Percentiles rank a stretch among this genome's conserved stretches.
Evolutionary conservation across 2,113 vertebrate genomes (phyloP).

Genomic region (Sapayoa aenigma): DNA sequence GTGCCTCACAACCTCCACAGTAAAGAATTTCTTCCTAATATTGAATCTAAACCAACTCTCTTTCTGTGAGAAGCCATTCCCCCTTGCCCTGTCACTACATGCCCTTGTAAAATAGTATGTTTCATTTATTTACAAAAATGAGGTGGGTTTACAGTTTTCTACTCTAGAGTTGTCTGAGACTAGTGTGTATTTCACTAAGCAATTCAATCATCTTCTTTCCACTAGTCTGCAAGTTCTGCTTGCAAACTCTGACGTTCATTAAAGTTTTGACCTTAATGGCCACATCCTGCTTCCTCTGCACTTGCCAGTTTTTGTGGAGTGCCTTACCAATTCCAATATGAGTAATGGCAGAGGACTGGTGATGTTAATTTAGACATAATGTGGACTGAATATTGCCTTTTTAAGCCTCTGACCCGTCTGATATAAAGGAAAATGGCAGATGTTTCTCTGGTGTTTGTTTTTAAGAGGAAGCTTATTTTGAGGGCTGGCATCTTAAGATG

Average conservation of each 20-base stretch:
- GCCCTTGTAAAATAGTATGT: background rate
- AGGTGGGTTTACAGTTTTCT: background rate
- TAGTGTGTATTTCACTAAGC: background rate
- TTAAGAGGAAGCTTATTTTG: background rate
- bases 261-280: background rate
- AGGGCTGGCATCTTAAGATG: background rate
- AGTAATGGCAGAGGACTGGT: no score
- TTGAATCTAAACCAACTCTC: background rate
- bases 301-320: background rate
- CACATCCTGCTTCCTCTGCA: background rate
- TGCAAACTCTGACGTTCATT: background rate
- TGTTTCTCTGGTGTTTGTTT: background rate
- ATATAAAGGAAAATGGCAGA: background rate
- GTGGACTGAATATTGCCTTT: background rate
- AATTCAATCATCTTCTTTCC: background rate
- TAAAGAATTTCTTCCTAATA: background rate
- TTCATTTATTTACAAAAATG: background rate
- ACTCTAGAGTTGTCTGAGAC: background rate
- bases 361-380: background rate
- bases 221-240: background rate
- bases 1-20: background rate
- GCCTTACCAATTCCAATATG: no score
- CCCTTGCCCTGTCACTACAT: background rate
- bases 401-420: background rate
- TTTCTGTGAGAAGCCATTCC: background rate